phyloP scores from a whole-genome alignment of 1,140 invertebrate genomes.

The Choristoneura fumiferana region DNA sequence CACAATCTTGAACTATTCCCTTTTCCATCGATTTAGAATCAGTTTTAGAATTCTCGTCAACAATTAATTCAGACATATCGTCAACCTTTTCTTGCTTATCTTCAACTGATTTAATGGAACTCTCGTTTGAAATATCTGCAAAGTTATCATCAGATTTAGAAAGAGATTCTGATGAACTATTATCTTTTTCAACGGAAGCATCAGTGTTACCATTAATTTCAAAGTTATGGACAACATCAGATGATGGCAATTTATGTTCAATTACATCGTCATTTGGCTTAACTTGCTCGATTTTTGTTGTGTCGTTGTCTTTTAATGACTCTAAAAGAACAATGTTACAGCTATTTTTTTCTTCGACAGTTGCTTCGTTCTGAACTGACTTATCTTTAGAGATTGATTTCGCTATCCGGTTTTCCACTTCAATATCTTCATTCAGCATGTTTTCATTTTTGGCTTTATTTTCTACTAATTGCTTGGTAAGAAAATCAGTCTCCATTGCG shows the following conservation, averaged over 20 bases:
- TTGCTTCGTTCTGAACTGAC: slow-evolving; percentile 43
- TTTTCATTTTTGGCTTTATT: slow-evolving; percentile 64
- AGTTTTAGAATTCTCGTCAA: neutral
- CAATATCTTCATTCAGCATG: slow-evolving; percentile 51
- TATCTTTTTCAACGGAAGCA: slow-evolving; percentile 39
- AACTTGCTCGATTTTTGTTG: neutral
- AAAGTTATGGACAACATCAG: slow-evolving; percentile 35
- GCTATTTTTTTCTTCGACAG: slow-evolving; percentile 35
- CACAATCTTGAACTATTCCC: neutral
- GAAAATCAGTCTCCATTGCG: slow-evolving; percentile 67
- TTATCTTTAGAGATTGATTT: slow-evolving; percentile 30
- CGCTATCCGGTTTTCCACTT: slow-evolving; percentile 31
- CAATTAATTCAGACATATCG: slow-evolving; percentile 27
- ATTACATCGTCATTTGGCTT: neutral
- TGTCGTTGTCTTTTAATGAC: neutral
- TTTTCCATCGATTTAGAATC: neutral
- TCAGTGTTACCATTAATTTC: slow-evolving; percentile 37
- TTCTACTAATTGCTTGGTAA: slow-evolving; percentile 51
- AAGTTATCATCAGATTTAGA: slow-evolving; percentile 68
- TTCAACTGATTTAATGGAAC: slow-evolving; percentile 47
- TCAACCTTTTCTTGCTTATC: slow-evolving; percentile 34
- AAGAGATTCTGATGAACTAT: slow-evolving; percentile 43
- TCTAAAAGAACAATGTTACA: neutral
- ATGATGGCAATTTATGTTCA: slow-evolving; percentile 27
- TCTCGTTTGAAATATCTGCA: slow-evolving; percentile 62